Percentiles rank a stretch among this genome's conserved stretches.
phyloP scores from a whole-genome alignment of 2,797 vertebrate species.

The Chanos chanos region DNA sequence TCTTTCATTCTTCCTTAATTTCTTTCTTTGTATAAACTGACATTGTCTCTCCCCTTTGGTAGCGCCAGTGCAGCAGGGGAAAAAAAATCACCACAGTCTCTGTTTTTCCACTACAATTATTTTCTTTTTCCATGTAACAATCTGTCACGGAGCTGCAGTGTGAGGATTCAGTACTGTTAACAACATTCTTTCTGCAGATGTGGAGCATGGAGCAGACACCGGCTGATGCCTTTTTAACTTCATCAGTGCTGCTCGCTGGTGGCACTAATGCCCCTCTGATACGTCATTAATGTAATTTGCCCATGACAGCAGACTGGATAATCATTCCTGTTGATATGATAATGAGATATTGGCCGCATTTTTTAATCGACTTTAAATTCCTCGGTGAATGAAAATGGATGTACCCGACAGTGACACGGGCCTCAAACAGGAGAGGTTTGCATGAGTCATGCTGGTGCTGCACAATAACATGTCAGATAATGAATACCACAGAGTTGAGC shows the following conservation, averaged over 20 bases:
- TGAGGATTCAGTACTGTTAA: slow-evolving; percentile 6
- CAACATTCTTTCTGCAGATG: background rate
- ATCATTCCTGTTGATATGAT: slow-evolving; percentile 5
- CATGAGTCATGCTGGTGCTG: background rate
- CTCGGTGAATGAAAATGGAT: background rate
- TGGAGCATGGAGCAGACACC: background rate
- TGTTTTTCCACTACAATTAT: no score
- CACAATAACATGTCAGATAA: no score
- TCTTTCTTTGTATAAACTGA: no score
- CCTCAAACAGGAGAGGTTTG: background rate
- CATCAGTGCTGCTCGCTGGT: background rate
- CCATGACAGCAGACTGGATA: background rate
- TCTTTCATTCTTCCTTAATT: no score
- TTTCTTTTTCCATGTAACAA: background rate
- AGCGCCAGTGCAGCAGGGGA: no score
- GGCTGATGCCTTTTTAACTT: background rate
- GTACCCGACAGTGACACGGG: background rate
- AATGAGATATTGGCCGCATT: background rate
- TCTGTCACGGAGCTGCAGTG: background rate
- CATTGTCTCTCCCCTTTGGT: no score
- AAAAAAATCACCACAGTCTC: no score
- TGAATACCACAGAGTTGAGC: no score
- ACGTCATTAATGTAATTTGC: background rate
- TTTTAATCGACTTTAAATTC: background rate
- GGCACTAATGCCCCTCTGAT: background rate